Evolutionary conservation across 2,888 invertebrate species (phyloP).

Genomic region (Microctonus brassicae): DNA sequence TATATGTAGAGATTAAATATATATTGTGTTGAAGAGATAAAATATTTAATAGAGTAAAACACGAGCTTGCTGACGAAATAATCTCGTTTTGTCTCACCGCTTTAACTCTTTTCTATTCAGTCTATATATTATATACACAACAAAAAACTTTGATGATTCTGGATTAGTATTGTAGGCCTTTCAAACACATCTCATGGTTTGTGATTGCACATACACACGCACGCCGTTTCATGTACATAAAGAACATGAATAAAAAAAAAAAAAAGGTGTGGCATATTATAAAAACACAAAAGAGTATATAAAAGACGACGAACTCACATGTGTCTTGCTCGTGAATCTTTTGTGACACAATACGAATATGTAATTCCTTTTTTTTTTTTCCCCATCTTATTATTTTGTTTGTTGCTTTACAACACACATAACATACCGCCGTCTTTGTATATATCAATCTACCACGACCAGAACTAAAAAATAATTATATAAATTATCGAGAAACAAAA

Average conservation of each 20-base stretch:
- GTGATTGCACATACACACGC: not conserved
- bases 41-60: not conserved
- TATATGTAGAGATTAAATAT: not conserved
- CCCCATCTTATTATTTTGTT: not conserved
- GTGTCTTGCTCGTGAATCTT: conserved; percentile 2
- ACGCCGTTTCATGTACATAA: not conserved
- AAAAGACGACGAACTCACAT: not conserved
- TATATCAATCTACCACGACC: too few species aligned
- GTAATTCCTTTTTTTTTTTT: conserved; percentile 14
- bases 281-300: not conserved
- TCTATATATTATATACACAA: not conserved
- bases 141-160: conserved; percentile 27
- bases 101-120: too few species aligned
- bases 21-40: not conserved
- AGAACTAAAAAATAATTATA: too few species aligned
- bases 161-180: conserved; percentile 20
- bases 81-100: not conserved
- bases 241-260: not conserved
- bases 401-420: not conserved
- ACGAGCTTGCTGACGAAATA: not conserved
- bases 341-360: conserved; percentile 20
- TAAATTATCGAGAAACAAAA: too few species aligned
- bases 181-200: not conserved
- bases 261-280: conserved; percentile 29
- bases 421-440: too few species aligned